phyloP scores from a whole-genome alignment of 2,113 vertebrate genomes.

The Apodemus speciosus region DNA sequence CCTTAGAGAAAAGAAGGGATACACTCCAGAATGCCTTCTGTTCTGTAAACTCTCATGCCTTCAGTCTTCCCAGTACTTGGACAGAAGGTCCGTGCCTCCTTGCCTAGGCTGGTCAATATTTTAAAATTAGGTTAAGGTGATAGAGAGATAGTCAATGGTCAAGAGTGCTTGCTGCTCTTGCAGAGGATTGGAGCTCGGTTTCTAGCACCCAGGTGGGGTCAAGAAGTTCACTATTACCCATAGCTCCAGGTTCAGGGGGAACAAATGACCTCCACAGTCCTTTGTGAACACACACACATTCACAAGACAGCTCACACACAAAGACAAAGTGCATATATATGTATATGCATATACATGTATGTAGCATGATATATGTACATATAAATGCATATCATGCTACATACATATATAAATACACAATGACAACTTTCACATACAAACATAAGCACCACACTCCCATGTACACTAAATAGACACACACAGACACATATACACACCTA shows the following conservation, averaged over 20 bases:
- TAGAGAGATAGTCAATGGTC: background rate
- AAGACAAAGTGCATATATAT: background rate
- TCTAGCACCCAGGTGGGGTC: background rate
- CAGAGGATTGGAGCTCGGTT: background rate
- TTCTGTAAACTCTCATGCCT: background rate
- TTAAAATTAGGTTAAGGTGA: conserved; percentile 56
- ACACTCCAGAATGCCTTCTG: background rate
- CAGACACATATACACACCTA: background rate
- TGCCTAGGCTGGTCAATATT: background rate
- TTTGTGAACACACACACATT: background rate
- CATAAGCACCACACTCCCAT: too few species aligned
- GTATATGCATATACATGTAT: too few species aligned
- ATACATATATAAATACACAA: background rate
- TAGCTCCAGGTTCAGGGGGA: background rate
- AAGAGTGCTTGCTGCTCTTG: background rate
- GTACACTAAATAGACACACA: background rate
- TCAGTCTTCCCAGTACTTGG: background rate
- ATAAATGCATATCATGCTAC: too few species aligned
- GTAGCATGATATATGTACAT: too few species aligned
- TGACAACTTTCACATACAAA: background rate
- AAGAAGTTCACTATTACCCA: too few species aligned
- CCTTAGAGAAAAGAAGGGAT: background rate
- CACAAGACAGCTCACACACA: background rate
- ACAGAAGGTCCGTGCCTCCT: too few species aligned
- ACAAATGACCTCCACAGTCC: background rate